phyloP scores from a whole-genome alignment of 2,797 vertebrate species.

The Smutsia temminckii region DNA sequence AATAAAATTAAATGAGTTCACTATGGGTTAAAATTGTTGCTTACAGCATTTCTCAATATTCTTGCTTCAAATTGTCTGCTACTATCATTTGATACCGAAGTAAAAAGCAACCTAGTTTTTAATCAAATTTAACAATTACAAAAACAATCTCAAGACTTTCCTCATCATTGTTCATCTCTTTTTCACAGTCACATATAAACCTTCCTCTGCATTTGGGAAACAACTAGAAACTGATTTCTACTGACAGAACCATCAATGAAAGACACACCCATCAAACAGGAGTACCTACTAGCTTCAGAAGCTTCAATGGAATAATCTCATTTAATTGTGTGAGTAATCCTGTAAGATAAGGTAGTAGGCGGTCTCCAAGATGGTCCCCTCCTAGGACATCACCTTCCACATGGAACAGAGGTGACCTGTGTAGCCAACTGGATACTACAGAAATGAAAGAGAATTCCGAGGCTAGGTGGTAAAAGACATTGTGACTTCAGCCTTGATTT shows the following conservation, averaged over 20 bases:
- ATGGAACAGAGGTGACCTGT: not conserved
- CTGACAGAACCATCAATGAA: not conserved
- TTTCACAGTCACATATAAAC: not conserved
- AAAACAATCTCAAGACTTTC: not conserved
- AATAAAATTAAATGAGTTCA: slow-evolving; percentile 46
- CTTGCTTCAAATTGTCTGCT: not conserved
- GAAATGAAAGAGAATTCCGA: not conserved
- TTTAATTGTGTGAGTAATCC: not conserved
- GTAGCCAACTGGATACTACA: not conserved
- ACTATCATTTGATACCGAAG: not conserved
- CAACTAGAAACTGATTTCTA: slow-evolving; percentile 28
- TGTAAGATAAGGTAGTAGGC: not conserved
- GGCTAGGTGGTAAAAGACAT: not conserved
- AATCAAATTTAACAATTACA: not conserved
- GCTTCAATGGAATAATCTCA: not conserved
- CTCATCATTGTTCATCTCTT: not conserved
- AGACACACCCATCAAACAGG: not conserved
- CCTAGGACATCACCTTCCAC: not conserved
- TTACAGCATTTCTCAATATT: slow-evolving; percentile 46
- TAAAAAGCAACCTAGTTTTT: not conserved
- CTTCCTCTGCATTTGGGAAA: slow-evolving; percentile 4
- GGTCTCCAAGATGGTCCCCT: not conserved
- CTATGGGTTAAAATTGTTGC: not conserved
- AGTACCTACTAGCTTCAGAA: not conserved
- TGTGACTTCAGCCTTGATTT: not conserved